phyloP scores from a whole-genome alignment of 2,113 vertebrate genomes.

The Dasyprocta punctata region DNA sequence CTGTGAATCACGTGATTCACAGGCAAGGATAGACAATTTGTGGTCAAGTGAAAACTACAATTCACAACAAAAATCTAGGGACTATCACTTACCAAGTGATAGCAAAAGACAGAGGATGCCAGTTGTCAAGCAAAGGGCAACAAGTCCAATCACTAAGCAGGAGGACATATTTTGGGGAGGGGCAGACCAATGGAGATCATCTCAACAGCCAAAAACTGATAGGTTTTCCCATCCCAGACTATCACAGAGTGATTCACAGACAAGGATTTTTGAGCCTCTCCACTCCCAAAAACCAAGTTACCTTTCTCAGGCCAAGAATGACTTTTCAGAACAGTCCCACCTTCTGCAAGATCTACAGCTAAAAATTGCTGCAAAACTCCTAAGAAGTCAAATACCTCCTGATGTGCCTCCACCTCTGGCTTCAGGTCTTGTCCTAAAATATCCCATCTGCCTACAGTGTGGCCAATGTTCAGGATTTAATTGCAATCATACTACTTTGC shows the following conservation, averaged over 20 bases:
- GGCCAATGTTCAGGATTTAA: constrained; percentile 73
- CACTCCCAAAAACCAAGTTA: constrained; percentile 25
- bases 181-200: not conserved
- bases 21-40: not conserved
- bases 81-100: not conserved
- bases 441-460: constrained; percentile 77
- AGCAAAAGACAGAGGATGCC: not conserved
- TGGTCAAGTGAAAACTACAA: constrained; percentile 6
- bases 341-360: constrained; percentile 67
- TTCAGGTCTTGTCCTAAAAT: constrained; percentile 76
- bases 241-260: not conserved
- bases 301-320: constrained; percentile 10
- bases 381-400: constrained; percentile 68
- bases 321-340: constrained; percentile 55
- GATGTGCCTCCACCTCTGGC: constrained; percentile 67
- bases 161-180: not conserved
- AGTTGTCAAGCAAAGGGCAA: not conserved
- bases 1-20: constrained; percentile 28
- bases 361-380: constrained; percentile 77
- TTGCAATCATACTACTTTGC: constrained; percentile 73
- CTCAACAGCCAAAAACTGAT: not conserved
- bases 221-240: not conserved
- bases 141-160: not conserved
- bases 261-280: constrained; percentile 42
- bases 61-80: constrained; percentile 42